These are phyloP conservation scores for Rallus limicola DNA, from an alignment of 2,113 vertebrate species.

Conservation along the genomic window DNA sequence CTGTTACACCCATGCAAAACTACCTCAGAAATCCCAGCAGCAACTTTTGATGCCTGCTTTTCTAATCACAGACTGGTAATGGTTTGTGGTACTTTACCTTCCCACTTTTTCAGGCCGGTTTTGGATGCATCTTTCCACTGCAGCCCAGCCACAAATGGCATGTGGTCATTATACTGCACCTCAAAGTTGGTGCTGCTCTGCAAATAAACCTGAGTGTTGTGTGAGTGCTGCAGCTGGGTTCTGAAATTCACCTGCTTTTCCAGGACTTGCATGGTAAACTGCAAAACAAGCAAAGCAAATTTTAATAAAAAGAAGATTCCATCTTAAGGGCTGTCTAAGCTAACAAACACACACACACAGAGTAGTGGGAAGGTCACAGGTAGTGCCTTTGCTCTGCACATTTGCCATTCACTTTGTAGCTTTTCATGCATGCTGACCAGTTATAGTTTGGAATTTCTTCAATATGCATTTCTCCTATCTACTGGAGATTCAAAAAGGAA, in stretches of 20 bases:
- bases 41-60: not conserved
- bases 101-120: conserved; percentile 77
- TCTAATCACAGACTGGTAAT: not conserved
- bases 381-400: not conserved
- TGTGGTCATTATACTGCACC: conserved; percentile 77
- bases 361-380: not conserved
- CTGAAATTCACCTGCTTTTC: conserved; percentile 83
- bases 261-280: conserved; percentile 81
- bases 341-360: not conserved
- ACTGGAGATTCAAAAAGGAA: not conserved
- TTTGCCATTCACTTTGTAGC: not conserved
- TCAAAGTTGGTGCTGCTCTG: conserved; percentile 85
- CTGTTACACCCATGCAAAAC: not conserved
- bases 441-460: not conserved
- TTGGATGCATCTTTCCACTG: conserved; percentile 80
- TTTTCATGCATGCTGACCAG: not conserved
- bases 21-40: not conserved
- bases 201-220: conserved; percentile 57
- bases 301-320: not conserved
- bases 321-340: not conserved
- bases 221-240: conserved; percentile 78
- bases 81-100: conserved; percentile 74
- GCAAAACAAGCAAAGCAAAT: not conserved
- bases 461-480: not conserved
- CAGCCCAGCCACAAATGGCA: conserved; percentile 78